A percentile compares a stretch with the other conserved stretches of the same genome.
Conservation (phyloP, 2,888 invertebrate genomes). For the Xanthorhoe designata region DNA sequence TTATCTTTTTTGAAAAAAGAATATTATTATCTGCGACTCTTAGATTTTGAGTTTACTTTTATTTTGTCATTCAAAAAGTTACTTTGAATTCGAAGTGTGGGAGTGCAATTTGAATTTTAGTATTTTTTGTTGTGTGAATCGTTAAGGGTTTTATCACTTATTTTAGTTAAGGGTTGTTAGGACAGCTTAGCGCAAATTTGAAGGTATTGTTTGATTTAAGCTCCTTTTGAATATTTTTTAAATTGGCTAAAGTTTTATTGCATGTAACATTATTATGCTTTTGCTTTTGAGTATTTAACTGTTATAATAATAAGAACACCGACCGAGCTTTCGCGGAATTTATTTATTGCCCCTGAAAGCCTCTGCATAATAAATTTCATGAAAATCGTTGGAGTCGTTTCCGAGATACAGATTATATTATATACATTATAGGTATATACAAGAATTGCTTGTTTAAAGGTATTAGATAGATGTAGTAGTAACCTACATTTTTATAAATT, state of each 20-base stretch:
- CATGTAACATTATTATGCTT: neutral
- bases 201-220: conserved; percentile 33
- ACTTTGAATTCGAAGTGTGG: conserved; percentile 3
- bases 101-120: conserved; percentile 6
- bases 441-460: too few species aligned
- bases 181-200: conserved; percentile 59
- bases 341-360: too few species aligned
- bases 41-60: neutral
- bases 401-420: too few species aligned
- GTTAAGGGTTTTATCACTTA: conserved; percentile 66
- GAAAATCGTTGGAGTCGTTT: too few species aligned
- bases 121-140: conserved; percentile 54
- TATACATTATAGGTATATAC: too few species aligned
- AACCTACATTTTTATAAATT: too few species aligned
- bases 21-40: neutral
- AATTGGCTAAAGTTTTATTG: neutral
- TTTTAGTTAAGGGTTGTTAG: conserved; percentile 72
- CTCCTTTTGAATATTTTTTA: conserved; percentile 6
- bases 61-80: conserved; percentile 11
- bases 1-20: neutral
- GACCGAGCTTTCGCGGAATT: too few species aligned
- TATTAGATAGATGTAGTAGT: too few species aligned
- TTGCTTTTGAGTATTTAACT: too few species aligned
- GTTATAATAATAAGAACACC: too few species aligned
- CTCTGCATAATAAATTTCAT: too few species aligned